Percentiles rank a stretch among this genome's conserved stretches.
phyloP scores from a whole-genome alignment of 2,113 vertebrate genomes.

The Copsychus sechellarum region DNA sequence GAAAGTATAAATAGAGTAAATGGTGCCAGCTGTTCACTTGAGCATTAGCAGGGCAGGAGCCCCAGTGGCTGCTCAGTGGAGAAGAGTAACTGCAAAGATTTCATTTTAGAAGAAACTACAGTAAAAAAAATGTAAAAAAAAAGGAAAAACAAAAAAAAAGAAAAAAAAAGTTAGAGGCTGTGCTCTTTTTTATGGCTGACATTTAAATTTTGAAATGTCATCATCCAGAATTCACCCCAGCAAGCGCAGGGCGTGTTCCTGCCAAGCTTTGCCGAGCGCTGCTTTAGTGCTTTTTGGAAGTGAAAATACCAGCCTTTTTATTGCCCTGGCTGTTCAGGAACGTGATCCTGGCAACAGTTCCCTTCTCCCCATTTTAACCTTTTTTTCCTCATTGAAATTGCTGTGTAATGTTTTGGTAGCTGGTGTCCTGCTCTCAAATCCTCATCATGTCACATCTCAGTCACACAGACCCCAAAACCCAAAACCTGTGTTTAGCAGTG shows the following conservation, averaged over 20 bases:
- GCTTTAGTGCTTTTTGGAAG: not conserved
- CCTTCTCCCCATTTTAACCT: not conserved
- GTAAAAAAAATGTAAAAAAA: not conserved
- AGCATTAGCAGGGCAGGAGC: not conserved
- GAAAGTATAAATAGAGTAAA: not conserved
- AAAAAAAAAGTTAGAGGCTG: not conserved
- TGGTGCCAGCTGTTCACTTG: not conserved
- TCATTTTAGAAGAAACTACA: not conserved
- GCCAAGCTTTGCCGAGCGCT: not conserved
- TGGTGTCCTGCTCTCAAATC: not conserved
- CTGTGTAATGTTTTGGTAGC: not conserved
- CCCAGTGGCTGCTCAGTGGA: not conserved
- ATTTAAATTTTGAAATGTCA: slow-evolving; percentile 55
- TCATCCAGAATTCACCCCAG: slow-evolving; percentile 14
- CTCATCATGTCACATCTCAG: fast-evolving
- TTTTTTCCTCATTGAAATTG: not conserved
- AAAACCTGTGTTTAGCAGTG: not conserved
- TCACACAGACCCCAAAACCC: not conserved
- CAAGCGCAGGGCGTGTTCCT: not conserved
- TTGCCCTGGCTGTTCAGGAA: not conserved
- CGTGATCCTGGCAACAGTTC: not conserved
- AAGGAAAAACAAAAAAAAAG: not conserved
- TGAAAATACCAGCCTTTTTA: slow-evolving; percentile 21
- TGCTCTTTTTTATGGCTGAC: slow-evolving; percentile 15
- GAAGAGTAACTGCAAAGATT: not conserved